Conservation (phyloP, 2,113 vertebrate genomes). For the Podarcis muralis region DNA sequence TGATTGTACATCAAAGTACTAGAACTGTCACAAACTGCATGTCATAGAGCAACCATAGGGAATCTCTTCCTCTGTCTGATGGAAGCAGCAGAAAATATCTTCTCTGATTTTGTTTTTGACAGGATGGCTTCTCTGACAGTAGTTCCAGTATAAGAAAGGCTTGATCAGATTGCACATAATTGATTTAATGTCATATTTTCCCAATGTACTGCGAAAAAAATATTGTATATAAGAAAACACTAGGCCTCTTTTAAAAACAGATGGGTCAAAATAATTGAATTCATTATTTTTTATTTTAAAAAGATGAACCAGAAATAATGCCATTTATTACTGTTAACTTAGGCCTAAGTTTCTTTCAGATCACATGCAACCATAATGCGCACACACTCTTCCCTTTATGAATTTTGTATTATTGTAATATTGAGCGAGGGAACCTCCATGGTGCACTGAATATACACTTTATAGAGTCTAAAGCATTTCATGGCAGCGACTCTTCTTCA, state of each 20-base stretch:
- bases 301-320: not conserved
- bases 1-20: constrained; percentile 33
- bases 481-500: not conserved
- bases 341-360: not conserved
- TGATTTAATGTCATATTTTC: constrained; percentile 31
- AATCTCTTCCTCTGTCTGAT: constrained; percentile 35
- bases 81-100: constrained; percentile 57
- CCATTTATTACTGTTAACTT: not conserved
- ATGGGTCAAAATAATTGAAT: not conserved
- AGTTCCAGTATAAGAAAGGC: constrained; percentile 38
- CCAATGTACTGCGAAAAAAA: not conserved
- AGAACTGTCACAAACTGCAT: constrained; percentile 41
- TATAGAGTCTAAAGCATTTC: not conserved
- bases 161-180: constrained; percentile 38
- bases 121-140: constrained; percentile 50
- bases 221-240: not conserved
- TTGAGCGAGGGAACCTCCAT: too few relatives aligned
- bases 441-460: not conserved
- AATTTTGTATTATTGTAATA: not conserved
- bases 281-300: too few relatives aligned
- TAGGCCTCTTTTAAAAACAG: not conserved
- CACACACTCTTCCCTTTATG: not conserved
- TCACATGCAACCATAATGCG: not conserved
- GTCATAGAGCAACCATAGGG: constrained; percentile 56
- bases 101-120: constrained; percentile 61